Evolutionary conservation across 2,888 invertebrate genomes (phyloP), one percentile per base, ranked within the genome.

Genomic region (Zootermopsis nevadensis): DNA sequence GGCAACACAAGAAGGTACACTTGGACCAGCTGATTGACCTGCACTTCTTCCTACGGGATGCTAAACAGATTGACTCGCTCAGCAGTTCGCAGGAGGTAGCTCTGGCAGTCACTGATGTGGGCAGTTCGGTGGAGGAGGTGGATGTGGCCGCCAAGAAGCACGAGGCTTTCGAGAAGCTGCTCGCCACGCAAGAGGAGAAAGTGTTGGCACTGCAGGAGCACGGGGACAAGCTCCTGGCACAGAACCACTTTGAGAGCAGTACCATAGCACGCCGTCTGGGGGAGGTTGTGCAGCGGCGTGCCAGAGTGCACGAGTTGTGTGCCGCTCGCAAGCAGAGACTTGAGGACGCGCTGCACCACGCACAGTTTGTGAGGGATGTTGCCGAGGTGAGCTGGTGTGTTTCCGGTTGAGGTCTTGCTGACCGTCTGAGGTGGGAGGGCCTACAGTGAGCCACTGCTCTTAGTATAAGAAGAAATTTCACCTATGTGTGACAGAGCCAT

Each of bases 31-130:
- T 97, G 85, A 96, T 97, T 85, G 98, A 98, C 89, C 92, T 98
- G 87, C 98, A 98, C 90, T 96, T 97, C 89, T 99, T 99, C 93
- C 90, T 98, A 85, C 92, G 98, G 2, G 99, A 99, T 90, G 97
- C 97, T 24, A 97, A 97, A 88, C 96, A 97, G 89, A 93, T 99
- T 84, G 96, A 98, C 88, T 96, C 97, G 85, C 92, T 96, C 24
- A 96, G 97, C 85, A 94, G 94, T 24, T 93, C 96, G 0, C 98
- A 99, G 24, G 55, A 88, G 87, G 88, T 88, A 31, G 88, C 88
- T 33, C 84, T 90, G 53, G 85, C 87, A 12, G 87, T 87, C 77
- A 86, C 86, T 35, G 89, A 89, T 80, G 85, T 87, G 38, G 89
- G 89, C 24, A 87, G 86, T 6, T 88, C 88, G 7, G 89, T 91